Evolutionary conservation across 2,888 invertebrate genomes (phyloP), one percentile per base, ranked within the genome.

Genomic region (Gibbula magus): DNA sequence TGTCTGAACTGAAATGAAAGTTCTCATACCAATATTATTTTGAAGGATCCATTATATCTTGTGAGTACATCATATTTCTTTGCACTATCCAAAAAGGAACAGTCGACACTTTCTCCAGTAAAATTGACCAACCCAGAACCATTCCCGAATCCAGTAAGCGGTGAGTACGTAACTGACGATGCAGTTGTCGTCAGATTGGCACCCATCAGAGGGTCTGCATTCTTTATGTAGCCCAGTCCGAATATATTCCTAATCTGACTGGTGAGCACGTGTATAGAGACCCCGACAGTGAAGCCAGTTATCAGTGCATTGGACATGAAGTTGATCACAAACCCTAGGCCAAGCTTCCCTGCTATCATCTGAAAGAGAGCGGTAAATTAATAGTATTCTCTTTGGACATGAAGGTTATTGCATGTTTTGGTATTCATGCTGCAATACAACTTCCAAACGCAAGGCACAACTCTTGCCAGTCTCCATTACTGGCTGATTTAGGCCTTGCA

Each of bases 271-370:
- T 97, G 96, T 88, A 96, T 94, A 0, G 96, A 96, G 2, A 96
- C 96, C 0, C 96, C 97, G 1, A 96, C 96, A 1, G 96, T 97
- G 93, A 97, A 96, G 0, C 96, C 96, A 74, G 96, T 96, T 20
- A 97, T 96, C 85, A 97, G 93, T 10, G 88, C 84, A 67, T 89
- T 86, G 10, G 88, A 87, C 83, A 89, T 86, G 79, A 86, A 84
- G 32, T 75, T 78, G 1, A 87, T 85, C 20, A 89, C 81, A 54
- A 85, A 83, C 45, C 87, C 88, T 16, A 89, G 79, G 13, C 86
- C 86, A 1, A 87, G 32, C 39, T 86, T 84, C 2, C 86, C 86
- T 70, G 85, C 77, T 13, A 82, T 39, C 13, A 87, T 80, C 84
- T 87, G 39, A 51, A 61, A 45, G 4, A 35, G 35, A 7, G 45